Percentiles rank a stretch among this genome's conserved stretches.
Conservation (phyloP, 2,888 invertebrate species). For the Allophyes oxyacanthae region DNA sequence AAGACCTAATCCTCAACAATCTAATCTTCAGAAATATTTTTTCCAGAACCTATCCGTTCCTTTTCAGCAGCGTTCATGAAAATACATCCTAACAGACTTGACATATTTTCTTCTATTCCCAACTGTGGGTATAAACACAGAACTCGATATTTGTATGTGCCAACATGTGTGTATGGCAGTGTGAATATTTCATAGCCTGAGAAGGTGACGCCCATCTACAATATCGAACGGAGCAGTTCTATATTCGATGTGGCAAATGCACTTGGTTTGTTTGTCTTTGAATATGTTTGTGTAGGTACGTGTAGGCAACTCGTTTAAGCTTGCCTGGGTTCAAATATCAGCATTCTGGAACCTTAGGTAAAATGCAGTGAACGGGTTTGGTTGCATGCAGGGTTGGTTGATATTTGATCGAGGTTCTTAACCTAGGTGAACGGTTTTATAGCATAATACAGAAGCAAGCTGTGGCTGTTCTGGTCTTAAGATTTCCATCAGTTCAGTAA, state of each 20-base stretch:
- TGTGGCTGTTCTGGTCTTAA: too few relatives aligned
- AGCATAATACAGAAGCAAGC: too few relatives aligned
- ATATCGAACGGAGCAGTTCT: constrained; percentile 44
- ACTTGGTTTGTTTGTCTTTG: constrained; percentile 34
- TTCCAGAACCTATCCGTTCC: too few relatives aligned
- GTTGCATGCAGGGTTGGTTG: too few relatives aligned
- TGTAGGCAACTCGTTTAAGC: constrained; percentile 5
- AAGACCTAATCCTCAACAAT: too few relatives aligned
- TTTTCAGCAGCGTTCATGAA: neutral
- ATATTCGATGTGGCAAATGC: constrained; percentile 39
- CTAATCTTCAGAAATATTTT: too few relatives aligned
- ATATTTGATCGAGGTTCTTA: neutral
- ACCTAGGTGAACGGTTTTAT: too few relatives aligned
- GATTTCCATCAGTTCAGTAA: too few relatives aligned
- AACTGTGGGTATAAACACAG: constrained; percentile 3
- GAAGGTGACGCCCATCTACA: constrained; percentile 35
- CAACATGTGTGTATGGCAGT: constrained; percentile 32
- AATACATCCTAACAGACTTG: neutral
- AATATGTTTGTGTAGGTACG: constrained; percentile 20
- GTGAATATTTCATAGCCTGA: constrained; percentile 50
- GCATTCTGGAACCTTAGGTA: constrained; percentile 6
- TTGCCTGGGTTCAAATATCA: constrained; percentile 26
- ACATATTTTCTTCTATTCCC: constrained; percentile 1
- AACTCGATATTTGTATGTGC: constrained; percentile 32
- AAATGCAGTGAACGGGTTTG: neutral